A percentile compares a stretch with the other conserved stretches of the same genome.
Conservation (phyloP, 2,888 invertebrate species). For the Smittia aterrima region DNA sequence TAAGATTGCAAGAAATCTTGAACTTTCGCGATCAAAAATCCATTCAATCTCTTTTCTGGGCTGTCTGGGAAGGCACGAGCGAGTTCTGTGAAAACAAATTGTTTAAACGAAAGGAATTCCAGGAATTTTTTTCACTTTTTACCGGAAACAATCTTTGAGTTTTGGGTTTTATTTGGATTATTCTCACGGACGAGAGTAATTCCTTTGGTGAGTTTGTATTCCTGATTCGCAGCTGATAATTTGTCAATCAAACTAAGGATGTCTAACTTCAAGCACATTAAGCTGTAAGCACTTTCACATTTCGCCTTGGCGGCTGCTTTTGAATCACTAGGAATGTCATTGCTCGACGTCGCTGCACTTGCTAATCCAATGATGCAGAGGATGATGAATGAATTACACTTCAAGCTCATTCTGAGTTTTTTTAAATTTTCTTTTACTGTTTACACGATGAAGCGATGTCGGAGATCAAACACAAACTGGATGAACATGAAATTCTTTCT, state of each 20-base stretch:
- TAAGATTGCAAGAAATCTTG: slow-evolving; percentile 71
- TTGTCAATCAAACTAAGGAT: slow-evolving; percentile 74
- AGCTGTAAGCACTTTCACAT: slow-evolving; percentile 62
- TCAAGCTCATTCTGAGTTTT: neutral
- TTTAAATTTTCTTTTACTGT: neutral
- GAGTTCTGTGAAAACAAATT: slow-evolving; percentile 56
- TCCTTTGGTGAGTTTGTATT: slow-evolving; percentile 69
- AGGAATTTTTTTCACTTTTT: slow-evolving; percentile 28
- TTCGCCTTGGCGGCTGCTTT: slow-evolving; percentile 30
- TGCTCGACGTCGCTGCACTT: neutral
- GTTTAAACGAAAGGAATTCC: neutral
- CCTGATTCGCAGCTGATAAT: slow-evolving; percentile 64
- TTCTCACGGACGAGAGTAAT: slow-evolving; percentile 69
- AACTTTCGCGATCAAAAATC: slow-evolving; percentile 69
- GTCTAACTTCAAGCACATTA: slow-evolving; percentile 76
- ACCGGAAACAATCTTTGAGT: slow-evolving; percentile 67
- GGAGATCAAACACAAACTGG: slow-evolving; percentile 37
- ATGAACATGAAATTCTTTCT: slow-evolving; percentile 24
- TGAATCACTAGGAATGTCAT: slow-evolving; percentile 25
- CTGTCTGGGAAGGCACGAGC: slow-evolving; percentile 74
- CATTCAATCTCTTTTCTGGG: slow-evolving; percentile 72
- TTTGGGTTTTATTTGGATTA: slow-evolving; percentile 59
- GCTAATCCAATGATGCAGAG: slow-evolving; percentile 27
- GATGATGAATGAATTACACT: slow-evolving; percentile 26
- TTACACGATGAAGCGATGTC: neutral